Base-by-base conservation (phyloP, 1,140 invertebrate species). In the Pantala flavescens region DNA sequence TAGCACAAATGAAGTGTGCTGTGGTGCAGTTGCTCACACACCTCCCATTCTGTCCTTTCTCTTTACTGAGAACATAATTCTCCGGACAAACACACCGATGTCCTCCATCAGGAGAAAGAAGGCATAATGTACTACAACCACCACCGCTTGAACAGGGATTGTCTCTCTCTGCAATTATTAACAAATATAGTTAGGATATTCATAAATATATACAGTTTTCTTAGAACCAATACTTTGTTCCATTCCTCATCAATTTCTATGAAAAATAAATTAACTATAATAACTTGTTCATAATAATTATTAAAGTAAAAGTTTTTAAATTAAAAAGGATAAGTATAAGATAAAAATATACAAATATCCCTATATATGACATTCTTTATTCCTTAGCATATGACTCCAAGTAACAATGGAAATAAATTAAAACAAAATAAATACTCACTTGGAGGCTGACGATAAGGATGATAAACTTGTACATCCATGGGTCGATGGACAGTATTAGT, bases 401-500 rank as follows among this genome's bases (percentile, higher is more conserved):
- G n/a, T n/a, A n/a, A n/a, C n/a, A n/a, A n/a, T n/a, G n/a, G n/a
- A n/a, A n/a, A n/a, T n/a, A n/a, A n/a, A n/a, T n/a, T n/a, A n/a
- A n/a, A n/a, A n/a, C n/a, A n/a, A n/a, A n/a, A n/a, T n/a, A n/a
- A n/a, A n/a, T 36, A 75, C 75, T 81, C 79, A 85, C 84, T 79
- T 75, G 82, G 78, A 43, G 86, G 86, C 81, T 96, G 93, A 43
- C 91, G 84, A 36, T 87, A 87, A 0, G 92, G 91, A 85, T 96
- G 94, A 76, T 88, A 89, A 2, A 96, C 87, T 73, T 93, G 87
- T 63, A 96, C 84, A 81, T 95, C 93, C 91, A 97, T 96, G 5
- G 94, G 95, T 75, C 94, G 86, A 79, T 93, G 91, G 73, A 94
- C 88, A 36, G 89, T 88, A 75, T 87, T 89, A 0, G 88, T 86